Conservation (phyloP, 2,113 vertebrate genomes). For the Nesogale talazaci region DNA sequence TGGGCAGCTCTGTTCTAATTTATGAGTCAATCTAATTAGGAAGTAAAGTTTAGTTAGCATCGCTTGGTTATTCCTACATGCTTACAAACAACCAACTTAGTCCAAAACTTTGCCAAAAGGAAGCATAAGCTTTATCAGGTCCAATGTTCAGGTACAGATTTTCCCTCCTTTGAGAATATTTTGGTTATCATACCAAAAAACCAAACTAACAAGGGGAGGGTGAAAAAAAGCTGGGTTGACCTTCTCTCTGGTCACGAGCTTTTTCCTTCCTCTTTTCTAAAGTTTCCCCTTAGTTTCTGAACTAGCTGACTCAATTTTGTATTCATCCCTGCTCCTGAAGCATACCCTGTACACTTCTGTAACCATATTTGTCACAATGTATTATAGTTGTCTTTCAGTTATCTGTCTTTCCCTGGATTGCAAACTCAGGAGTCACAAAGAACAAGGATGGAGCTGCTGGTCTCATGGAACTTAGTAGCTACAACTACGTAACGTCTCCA, state of each 20-base stretch:
- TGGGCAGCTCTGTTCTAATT: background rate
- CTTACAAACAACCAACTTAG: conserved; percentile 50
- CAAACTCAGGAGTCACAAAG: background rate
- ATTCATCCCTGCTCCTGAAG: background rate
- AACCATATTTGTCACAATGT: background rate
- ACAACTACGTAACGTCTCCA: too few species aligned
- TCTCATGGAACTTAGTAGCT: too few species aligned
- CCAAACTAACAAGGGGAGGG: conserved; percentile 25
- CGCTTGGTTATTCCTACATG: conserved; percentile 36
- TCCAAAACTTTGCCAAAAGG: conserved; percentile 35
- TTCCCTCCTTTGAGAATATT: background rate
- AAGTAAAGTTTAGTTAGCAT: conserved; percentile 13
- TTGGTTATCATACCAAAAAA: conserved; percentile 22
- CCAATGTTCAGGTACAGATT: conserved; percentile 4
- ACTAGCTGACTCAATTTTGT: background rate
- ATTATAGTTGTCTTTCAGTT: background rate
- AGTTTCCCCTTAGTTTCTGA: conserved; percentile 27
- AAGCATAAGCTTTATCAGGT: conserved; percentile 31
- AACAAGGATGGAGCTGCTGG: too few species aligned
- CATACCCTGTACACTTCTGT: background rate
- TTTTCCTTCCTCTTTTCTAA: conserved; percentile 10
- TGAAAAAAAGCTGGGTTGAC: background rate
- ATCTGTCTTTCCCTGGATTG: background rate
- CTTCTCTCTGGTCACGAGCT: background rate
- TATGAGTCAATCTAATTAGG: conserved; percentile 12